These are phyloP conservation scores for Ochropleura plecta DNA, from an alignment of 2,888 invertebrate species.

Conservation along the genomic window DNA sequence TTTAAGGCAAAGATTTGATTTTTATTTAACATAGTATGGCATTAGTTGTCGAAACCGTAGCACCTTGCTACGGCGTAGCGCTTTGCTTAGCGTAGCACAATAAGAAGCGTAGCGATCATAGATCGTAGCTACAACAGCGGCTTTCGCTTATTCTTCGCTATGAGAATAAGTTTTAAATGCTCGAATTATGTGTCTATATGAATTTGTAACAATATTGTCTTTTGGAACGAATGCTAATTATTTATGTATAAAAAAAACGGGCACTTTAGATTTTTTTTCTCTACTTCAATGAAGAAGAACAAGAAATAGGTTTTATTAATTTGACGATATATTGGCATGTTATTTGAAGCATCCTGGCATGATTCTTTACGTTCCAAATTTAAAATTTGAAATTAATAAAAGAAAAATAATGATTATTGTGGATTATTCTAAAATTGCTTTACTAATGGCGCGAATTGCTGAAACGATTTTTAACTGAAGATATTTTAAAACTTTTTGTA, in stretches of 20 bases:
- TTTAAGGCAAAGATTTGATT: neutral
- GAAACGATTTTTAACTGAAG: too few relatives aligned
- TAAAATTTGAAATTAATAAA: too few relatives aligned
- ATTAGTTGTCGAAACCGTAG: neutral
- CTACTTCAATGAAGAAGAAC: too few relatives aligned
- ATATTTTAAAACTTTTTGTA: too few relatives aligned
- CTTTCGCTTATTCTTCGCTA: neutral
- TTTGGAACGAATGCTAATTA: neutral
- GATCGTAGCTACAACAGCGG: neutral
- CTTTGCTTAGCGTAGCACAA: neutral
- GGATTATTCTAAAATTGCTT: too few relatives aligned
- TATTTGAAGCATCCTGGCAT: too few relatives aligned
- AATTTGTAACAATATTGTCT: neutral
- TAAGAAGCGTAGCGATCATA: neutral
- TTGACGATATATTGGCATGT: too few relatives aligned
- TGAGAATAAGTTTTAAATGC: neutral
- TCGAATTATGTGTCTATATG: neutral
- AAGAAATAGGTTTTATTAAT: too few relatives aligned
- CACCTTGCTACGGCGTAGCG: conserved; percentile 38
- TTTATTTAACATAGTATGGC: neutral
- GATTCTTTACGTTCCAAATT: too few relatives aligned
- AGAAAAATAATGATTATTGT: too few relatives aligned
- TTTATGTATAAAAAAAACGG: neutral
- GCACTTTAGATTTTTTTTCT: too few relatives aligned
- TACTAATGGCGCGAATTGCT: too few relatives aligned